Evolutionary conservation across 2,113 vertebrate species (phyloP), one percentile per base, ranked within the genome.

Genomic region (Callorhinus ursinus): DNA sequence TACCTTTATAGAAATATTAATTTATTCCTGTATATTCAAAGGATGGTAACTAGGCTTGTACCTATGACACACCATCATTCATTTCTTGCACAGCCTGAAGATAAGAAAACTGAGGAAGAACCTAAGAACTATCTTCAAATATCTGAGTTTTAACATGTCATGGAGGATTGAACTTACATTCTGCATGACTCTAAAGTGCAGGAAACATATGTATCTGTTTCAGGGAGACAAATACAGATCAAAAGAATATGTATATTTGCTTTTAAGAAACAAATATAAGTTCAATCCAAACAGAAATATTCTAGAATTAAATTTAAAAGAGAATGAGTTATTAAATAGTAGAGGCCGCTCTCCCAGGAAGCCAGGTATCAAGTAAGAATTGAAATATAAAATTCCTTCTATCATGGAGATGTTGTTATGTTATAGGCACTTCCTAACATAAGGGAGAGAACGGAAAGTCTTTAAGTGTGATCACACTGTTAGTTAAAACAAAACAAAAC

Each of bases 221-320:
- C 3, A 0, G 0, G 12, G 71, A 74, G 39, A 46, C 12, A 74
- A 46, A 28, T 28, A 46, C 39, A 28, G 72, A 26, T 74, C 72
- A 74, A 74, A 74, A 1, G 14, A 24, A 1, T 74, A 26, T 28
- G 39, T 15, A 46, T 24, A n/a, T 51, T 81, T 55, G 79, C 31
- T 81, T 81, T 77, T n/a, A 22, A 36, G 13, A 63, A 86, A 53
- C 13, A 26, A 74, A 76, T 53, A 36, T 36, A 1, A 84, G 5
- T 77, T n/a, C 46, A 88, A 49, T 86, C 7, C 51, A 92, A 94
- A 72, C 1, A 92, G 13, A 71, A 82, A 74, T 42, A 74, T 39
- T 88, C n/a, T 31, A 83, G 12, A 42, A 46, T 79, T 91, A 77
- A 92, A 69, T 67, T 80, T 11, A 53, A 80, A 81, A 61, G 2